These are phyloP conservation scores for Morpho deidamia DNA, from an alignment of 2,888 invertebrate species.

Conservation along the genomic window DNA sequence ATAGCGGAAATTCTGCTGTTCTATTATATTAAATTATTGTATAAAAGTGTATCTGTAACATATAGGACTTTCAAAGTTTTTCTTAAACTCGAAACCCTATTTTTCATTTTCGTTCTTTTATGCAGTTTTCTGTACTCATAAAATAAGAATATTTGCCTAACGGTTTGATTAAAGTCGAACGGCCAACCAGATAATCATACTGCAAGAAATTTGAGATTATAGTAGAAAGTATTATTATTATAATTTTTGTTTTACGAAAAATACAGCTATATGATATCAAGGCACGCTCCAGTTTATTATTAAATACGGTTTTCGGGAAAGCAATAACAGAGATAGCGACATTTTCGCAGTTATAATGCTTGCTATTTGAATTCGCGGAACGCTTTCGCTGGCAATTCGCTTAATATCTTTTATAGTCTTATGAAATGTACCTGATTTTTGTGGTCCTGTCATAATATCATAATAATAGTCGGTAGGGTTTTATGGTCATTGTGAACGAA, in stretches of 20 bases:
- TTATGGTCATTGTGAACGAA: not conserved
- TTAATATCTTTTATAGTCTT: constrained; percentile 43
- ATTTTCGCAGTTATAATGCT: constrained; percentile 51
- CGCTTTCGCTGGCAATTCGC: constrained; percentile 46
- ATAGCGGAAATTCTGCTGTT: too few species aligned
- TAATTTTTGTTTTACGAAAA: constrained; percentile 2
- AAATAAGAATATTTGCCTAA: too few species aligned
- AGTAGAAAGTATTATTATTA: not conserved
- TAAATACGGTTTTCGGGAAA: constrained; percentile 32
- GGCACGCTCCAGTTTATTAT: constrained; percentile 10
- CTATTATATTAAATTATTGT: too few species aligned
- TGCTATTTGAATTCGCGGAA: constrained; percentile 62
- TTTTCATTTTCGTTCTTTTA: too few species aligned
- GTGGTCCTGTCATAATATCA: constrained; percentile 6
- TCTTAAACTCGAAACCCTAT: too few species aligned
- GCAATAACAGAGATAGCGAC: constrained; percentile 57
- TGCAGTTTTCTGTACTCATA: too few species aligned
- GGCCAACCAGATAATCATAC: too few species aligned
- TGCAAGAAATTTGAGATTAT: too few species aligned
- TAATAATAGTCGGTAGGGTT: constrained; percentile 2
- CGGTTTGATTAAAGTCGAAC: too few species aligned
- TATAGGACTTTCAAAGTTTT: too few species aligned
- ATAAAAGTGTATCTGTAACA: too few species aligned
- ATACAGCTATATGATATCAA: constrained; percentile 1
- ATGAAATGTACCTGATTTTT: constrained; percentile 45